A percentile compares a stretch with the other conserved stretches of the same genome.
Evolutionary conservation across 2,113 vertebrate genomes (phyloP).

Genomic region (Donacobius atricapilla): DNA sequence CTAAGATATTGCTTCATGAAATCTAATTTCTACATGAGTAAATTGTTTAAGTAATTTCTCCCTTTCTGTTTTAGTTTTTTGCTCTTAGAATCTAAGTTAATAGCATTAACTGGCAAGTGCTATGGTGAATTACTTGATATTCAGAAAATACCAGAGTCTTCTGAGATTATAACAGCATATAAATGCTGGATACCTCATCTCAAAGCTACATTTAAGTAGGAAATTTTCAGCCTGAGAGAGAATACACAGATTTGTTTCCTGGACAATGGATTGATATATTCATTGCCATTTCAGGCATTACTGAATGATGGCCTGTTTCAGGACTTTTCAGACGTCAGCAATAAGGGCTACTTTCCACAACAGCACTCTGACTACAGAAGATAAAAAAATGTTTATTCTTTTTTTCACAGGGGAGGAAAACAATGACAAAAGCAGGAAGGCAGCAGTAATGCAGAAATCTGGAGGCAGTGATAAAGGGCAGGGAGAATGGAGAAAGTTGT

Average conservation of each 20-base stretch:
- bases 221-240: background rate
- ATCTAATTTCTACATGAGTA: background rate
- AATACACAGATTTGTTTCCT: background rate
- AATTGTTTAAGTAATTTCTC: background rate
- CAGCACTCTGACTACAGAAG: constrained; percentile 9
- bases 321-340: constrained; percentile 9
- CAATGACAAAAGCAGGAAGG: constrained; percentile 57
- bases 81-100: background rate
- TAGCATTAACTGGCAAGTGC: background rate
- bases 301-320: background rate
- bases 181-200: background rate
- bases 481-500: background rate
- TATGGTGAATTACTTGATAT: background rate
- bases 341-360: constrained; percentile 34
- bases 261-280: background rate
- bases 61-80: background rate
- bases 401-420: constrained; percentile 19
- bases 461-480: constrained; percentile 12
- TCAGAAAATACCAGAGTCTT: background rate
- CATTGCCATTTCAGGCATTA: background rate
- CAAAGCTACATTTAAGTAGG: background rate
- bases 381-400: constrained; percentile 40
- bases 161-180: background rate
- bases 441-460: constrained; percentile 23
- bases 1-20: background rate